Evolutionary conservation across 2,113 vertebrate species (phyloP).

Genomic region (Corythornis cristatus): DNA sequence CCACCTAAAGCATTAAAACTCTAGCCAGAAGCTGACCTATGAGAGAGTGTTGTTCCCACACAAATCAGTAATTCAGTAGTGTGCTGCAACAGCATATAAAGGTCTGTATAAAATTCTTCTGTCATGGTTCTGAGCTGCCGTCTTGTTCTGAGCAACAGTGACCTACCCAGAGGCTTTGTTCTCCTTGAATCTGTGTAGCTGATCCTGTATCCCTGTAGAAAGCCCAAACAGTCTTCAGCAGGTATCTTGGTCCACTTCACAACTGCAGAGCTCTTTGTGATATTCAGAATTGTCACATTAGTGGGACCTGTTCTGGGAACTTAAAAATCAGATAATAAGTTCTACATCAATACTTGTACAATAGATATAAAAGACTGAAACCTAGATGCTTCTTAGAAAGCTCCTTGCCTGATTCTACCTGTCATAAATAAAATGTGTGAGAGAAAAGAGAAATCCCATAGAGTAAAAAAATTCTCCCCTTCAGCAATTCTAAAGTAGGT

Average conservation of each 20-base stretch:
- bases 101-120: background rate
- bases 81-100: background rate
- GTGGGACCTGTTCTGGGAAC: conserved; percentile 76
- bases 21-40: background rate
- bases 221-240: conserved; percentile 76
- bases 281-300: conserved; percentile 70
- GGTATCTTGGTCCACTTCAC: conserved; percentile 79
- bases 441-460: background rate
- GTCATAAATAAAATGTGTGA: background rate
- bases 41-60: background rate
- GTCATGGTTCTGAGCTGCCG: background rate
- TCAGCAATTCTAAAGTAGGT: background rate
- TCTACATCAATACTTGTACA: background rate
- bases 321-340: background rate
- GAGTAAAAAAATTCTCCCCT: background rate
- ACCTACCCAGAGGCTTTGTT: conserved; percentile 40
- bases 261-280: conserved; percentile 70
- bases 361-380: background rate
- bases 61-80: background rate
- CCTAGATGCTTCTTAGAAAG: background rate
- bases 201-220: conserved; percentile 81
- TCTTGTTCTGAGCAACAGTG: background rate
- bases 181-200: conserved; percentile 47
- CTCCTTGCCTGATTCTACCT: background rate
- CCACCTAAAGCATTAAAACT: background rate